Evolutionary conservation across 2,797 vertebrate genomes (phyloP).

Genomic region (Falco berigora): DNA sequence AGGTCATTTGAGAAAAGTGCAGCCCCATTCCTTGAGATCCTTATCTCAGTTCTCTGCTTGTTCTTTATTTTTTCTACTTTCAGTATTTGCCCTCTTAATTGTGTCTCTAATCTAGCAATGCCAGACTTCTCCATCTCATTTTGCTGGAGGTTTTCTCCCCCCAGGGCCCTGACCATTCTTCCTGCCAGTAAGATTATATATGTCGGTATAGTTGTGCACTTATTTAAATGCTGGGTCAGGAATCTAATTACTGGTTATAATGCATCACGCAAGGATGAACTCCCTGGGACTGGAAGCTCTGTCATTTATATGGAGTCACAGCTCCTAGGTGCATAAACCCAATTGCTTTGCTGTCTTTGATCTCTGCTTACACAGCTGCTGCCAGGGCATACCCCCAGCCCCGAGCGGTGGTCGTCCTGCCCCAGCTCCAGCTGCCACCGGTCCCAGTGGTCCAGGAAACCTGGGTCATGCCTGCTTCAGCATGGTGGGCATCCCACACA

Average conservation of each 20-base stretch:
- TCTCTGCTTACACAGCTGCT: not conserved
- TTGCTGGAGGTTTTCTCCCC: not conserved
- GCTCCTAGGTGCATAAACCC: not conserved
- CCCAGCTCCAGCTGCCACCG: not conserved
- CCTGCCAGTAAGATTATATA: not conserved
- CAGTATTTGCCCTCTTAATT: not conserved
- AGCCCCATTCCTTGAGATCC: not conserved
- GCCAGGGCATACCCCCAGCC: not conserved
- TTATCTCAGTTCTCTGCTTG: not conserved
- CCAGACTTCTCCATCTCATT: not conserved
- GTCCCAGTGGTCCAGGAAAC: not conserved
- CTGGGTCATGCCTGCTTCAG: not conserved
- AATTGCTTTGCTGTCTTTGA: not conserved
- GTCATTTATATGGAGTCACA: not conserved
- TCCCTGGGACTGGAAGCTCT: not conserved
- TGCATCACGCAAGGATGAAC: not conserved
- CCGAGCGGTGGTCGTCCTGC: not conserved
- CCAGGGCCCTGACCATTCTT: not conserved
- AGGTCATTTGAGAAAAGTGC: not conserved
- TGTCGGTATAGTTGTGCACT: not conserved
- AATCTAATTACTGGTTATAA: not conserved
- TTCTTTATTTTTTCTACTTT: not conserved
- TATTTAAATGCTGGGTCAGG: not conserved
- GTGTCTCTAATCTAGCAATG: not conserved
- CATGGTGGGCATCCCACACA: fast-evolving